Conservation (phyloP, 1,140 invertebrate genomes). For the Drosophila takahashii region DNA sequence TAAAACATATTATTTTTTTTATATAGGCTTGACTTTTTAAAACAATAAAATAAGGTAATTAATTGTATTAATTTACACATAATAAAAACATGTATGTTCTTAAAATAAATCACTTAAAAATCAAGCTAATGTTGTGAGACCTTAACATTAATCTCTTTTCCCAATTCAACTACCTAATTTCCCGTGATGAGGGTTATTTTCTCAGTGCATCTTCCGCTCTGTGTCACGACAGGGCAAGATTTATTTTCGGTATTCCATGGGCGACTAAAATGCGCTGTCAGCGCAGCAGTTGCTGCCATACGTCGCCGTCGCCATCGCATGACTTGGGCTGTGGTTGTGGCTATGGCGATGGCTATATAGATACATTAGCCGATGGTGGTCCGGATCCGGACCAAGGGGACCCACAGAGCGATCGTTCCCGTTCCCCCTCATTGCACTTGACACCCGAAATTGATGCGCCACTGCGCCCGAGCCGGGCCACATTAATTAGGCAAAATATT, state of each 20-base stretch:
- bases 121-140: too few species aligned
- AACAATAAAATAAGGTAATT: too few species aligned
- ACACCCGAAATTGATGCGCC: slow-evolving; percentile 73
- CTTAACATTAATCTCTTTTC: too few species aligned
- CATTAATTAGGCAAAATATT: slow-evolving; percentile 82
- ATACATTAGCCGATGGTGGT: slow-evolving; percentile 70
- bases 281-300: slow-evolving; percentile 76
- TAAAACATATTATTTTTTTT: too few species aligned
- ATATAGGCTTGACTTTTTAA: too few species aligned
- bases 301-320: slow-evolving; percentile 53
- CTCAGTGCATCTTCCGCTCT: slow-evolving; percentile 23
- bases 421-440: slow-evolving; percentile 57
- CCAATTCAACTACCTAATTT: fast-evolving
- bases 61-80: too few species aligned
- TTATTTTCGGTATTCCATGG: slow-evolving; percentile 79
- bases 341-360: slow-evolving; percentile 44
- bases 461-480: slow-evolving; percentile 53
- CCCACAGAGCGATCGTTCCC: slow-evolving; percentile 44
- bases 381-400: slow-evolving; percentile 19
- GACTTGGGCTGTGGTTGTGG: background rate
- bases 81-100: too few species aligned
- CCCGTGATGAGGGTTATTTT: background rate
- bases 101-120: too few species aligned
- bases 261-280: slow-evolving; percentile 76
- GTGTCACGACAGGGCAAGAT: slow-evolving; percentile 70